Evolutionary conservation across 2,797 vertebrate species (phyloP).

Genomic region (Naso thynnoides): DNA sequence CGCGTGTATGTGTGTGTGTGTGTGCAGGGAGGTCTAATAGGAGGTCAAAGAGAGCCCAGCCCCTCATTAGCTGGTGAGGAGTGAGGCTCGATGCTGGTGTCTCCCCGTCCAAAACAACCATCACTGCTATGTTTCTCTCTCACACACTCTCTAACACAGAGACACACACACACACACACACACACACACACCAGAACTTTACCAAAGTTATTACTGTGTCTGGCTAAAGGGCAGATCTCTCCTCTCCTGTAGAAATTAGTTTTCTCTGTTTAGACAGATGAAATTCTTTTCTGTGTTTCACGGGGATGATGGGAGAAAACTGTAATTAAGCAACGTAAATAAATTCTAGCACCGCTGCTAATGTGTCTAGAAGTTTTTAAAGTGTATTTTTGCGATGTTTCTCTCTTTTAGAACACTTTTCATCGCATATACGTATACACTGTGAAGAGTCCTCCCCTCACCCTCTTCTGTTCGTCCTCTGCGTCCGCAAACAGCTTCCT

Average conservation of each 20-base stretch:
- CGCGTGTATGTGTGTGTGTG: slow-evolving; percentile 42
- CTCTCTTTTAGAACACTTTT: not conserved
- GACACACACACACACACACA: slow-evolving; percentile 20
- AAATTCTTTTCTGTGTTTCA: slow-evolving; percentile 48
- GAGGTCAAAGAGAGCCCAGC: slow-evolving; percentile 77
- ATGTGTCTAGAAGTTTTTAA: not conserved
- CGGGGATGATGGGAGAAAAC: slow-evolving; percentile 8
- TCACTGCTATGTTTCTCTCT: slow-evolving; percentile 27
- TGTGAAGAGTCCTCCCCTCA: slow-evolving; percentile 66
- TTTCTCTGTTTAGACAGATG: slow-evolving; percentile 43
- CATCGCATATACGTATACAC: not conserved
- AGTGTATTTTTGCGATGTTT: not conserved
- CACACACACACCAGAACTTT: slow-evolving; percentile 34
- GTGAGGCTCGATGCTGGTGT: slow-evolving; percentile 74
- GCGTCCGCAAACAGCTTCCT: slow-evolving; percentile 98
- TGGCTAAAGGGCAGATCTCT: slow-evolving; percentile 81
- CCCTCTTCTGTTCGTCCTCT: slow-evolving; percentile 96
- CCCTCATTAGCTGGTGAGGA: slow-evolving; percentile 87
- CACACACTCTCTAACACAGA: slow-evolving; percentile 19
- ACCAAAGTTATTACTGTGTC: slow-evolving; percentile 61
- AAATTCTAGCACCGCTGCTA: not conserved
- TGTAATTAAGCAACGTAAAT: too few relatives aligned
- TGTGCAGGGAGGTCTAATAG: slow-evolving; percentile 41
- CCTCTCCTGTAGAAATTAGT: slow-evolving; percentile 75
- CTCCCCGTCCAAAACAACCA: slow-evolving; percentile 54